phyloP scores from a whole-genome alignment of 2,888 invertebrate species.

The Eupithecia dodoneata region DNA sequence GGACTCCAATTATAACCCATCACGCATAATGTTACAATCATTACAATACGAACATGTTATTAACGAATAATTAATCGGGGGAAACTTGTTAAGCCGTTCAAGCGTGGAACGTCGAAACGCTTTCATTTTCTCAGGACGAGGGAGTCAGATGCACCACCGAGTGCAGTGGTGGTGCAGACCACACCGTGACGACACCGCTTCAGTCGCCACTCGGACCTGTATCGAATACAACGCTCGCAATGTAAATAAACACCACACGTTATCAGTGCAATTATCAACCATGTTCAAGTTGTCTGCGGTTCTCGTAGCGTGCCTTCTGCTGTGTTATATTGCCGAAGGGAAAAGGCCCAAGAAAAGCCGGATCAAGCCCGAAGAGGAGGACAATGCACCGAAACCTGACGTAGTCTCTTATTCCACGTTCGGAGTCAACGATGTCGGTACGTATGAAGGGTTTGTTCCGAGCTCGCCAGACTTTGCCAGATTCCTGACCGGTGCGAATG shows the following conservation, averaged over 20 bases:
- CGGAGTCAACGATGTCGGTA: slow-evolving; percentile 76
- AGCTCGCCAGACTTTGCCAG: slow-evolving; percentile 74
- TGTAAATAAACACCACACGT: slow-evolving; percentile 62
- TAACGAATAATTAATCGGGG: slow-evolving; percentile 73
- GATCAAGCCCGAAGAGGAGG: slow-evolving; percentile 63
- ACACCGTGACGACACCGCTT: slow-evolving; percentile 51
- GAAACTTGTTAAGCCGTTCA: slow-evolving; percentile 71
- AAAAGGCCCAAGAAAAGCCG: slow-evolving; percentile 66
- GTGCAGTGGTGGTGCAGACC: slow-evolving; percentile 38
- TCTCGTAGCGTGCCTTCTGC: slow-evolving; percentile 59
- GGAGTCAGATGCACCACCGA: slow-evolving; percentile 50
- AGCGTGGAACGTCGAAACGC: slow-evolving; percentile 68
- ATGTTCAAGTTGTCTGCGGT: slow-evolving; percentile 67
- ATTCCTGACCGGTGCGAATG: slow-evolving; percentile 60
- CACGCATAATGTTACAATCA: slow-evolving; percentile 58
- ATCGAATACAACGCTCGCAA: slow-evolving; percentile 66
- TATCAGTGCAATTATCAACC: slow-evolving; percentile 55
- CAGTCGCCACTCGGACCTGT: slow-evolving; percentile 73
- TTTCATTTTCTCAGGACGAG: slow-evolving; percentile 80
- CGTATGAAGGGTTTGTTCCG: slow-evolving; percentile 74
- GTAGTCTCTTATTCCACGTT: slow-evolving; percentile 78
- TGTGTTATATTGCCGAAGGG: slow-evolving; percentile 53
- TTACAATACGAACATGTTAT: slow-evolving; percentile 66
- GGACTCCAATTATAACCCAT: slow-evolving; percentile 56
- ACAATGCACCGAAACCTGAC: slow-evolving; percentile 69